phyloP scores from a whole-genome alignment of 2,797 vertebrate genomes.

The Yasuhikotakia modesta region DNA sequence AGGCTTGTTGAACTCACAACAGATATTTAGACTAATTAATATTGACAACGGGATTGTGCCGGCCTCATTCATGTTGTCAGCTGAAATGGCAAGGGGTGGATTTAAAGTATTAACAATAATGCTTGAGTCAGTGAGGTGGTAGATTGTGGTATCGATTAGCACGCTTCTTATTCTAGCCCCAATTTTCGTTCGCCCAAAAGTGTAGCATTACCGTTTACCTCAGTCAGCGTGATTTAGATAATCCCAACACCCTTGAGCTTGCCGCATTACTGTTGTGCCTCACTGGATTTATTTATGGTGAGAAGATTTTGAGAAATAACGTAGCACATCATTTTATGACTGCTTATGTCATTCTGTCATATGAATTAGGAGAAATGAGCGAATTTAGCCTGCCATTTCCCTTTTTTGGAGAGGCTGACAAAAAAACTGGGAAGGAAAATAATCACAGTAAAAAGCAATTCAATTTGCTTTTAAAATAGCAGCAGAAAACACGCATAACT shows the following conservation, averaged over 20 bases:
- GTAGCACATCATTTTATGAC: neutral
- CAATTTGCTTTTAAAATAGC: conserved; percentile 12
- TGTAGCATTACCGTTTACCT: conserved; percentile 16
- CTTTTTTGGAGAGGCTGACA: neutral
- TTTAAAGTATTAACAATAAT: conserved; percentile 36
- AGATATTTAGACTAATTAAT: conserved; percentile 27
- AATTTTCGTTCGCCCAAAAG: conserved; percentile 3
- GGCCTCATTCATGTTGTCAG: conserved; percentile 14
- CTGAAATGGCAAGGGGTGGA: conserved; percentile 32
- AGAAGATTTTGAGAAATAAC: neutral
- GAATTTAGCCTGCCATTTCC: conserved; percentile 18
- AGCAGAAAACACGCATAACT: neutral
- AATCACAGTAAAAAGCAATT: neutral
- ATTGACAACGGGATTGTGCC: neutral
- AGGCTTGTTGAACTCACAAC: neutral
- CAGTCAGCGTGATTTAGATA: conserved; percentile 4
- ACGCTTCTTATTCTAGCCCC: neutral
- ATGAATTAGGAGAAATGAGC: conserved; percentile 28
- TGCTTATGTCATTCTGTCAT: neutral
- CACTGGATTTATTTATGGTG: neutral
- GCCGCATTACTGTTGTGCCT: neutral
- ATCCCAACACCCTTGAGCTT: conserved; percentile 10
- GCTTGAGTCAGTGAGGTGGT: conserved; percentile 29
- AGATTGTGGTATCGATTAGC: conserved; percentile 40
- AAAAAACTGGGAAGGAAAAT: conserved; percentile 22